phyloP scores from a whole-genome alignment of 2,797 vertebrate genomes.

The Psittacula derbiana region DNA sequence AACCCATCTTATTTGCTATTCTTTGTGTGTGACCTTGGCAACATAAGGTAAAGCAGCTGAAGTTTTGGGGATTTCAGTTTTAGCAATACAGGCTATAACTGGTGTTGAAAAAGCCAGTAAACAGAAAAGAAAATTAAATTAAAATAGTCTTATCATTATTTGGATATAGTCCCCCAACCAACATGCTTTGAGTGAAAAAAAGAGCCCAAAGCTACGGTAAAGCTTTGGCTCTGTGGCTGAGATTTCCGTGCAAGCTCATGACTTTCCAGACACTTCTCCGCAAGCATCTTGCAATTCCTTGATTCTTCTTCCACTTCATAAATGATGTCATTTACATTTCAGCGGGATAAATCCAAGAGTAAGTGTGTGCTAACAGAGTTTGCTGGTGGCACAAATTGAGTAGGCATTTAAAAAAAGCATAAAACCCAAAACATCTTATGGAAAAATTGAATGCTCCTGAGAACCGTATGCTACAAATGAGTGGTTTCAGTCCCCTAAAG shows the following conservation, averaged over 20 bases:
- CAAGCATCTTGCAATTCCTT: neutral
- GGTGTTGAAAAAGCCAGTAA: neutral
- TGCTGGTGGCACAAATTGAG: neutral
- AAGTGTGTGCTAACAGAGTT: neutral
- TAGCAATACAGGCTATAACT: neutral
- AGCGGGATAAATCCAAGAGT: neutral
- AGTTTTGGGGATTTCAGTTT: neutral
- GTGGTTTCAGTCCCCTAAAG: neutral
- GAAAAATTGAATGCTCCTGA: neutral
- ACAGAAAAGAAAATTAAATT: neutral
- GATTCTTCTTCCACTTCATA: neutral
- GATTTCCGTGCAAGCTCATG: neutral
- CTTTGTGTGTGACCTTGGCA: neutral
- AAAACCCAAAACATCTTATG: neutral
- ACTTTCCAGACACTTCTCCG: neutral
- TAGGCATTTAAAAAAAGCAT: neutral
- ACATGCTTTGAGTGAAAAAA: neutral
- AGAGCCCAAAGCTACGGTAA: neutral
- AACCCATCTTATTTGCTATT: neutral
- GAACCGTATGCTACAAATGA: neutral
- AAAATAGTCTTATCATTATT: neutral
- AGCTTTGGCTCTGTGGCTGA: neutral
- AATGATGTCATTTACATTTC: conserved; percentile 6
- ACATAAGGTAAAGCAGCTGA: neutral
- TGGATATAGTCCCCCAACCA: neutral